A percentile compares a stretch with the other conserved stretches of the same genome.
These are phyloP conservation scores for Drosophila parabipectinata DNA, from an alignment of 1,140 invertebrate species.

Conservation along the genomic window DNA sequence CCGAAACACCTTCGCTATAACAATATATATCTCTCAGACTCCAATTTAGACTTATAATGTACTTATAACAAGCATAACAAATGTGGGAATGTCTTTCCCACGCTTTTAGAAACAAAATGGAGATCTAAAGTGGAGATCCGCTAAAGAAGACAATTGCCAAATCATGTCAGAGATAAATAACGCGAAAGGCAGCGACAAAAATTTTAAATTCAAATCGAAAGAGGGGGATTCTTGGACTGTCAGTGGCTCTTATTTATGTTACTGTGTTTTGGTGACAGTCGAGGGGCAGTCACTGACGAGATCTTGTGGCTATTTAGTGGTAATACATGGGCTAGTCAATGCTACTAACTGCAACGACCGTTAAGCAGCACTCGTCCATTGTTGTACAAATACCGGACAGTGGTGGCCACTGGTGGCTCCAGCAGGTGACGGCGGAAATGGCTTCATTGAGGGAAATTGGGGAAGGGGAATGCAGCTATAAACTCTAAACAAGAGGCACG, in stretches of 20 bases:
- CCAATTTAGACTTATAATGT: slow-evolving; percentile 38
- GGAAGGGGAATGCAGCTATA: background rate
- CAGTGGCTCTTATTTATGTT: slow-evolving; percentile 55
- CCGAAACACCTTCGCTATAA: slow-evolving; percentile 14
- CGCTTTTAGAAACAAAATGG: slow-evolving; percentile 58
- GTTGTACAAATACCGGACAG: slow-evolving; percentile 25
- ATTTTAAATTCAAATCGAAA: slow-evolving; percentile 47
- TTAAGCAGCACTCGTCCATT: slow-evolving; percentile 44
- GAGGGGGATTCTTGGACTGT: too few relatives aligned
- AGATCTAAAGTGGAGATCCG: background rate
- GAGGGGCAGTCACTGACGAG: background rate
- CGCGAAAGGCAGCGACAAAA: slow-evolving; percentile 47
- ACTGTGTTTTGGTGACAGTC: slow-evolving; percentile 52
- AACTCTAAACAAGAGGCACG: slow-evolving; percentile 11
- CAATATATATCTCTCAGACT: background rate
- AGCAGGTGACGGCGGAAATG: slow-evolving; percentile 61
- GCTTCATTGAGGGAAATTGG: slow-evolving; percentile 46
- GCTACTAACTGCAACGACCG: slow-evolving; percentile 32
- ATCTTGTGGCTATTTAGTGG: slow-evolving; percentile 62
- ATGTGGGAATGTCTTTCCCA: slow-evolving; percentile 57
- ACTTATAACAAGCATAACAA: slow-evolving; percentile 43
- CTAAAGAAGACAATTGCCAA: slow-evolving; percentile 33
- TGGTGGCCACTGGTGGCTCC: background rate
- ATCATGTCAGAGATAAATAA: slow-evolving; percentile 68
- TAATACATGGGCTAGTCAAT: slow-evolving; percentile 15